Evolutionary conservation across 2,113 vertebrate genomes (phyloP).

Genomic region (Nesoenas mayeri): DNA sequence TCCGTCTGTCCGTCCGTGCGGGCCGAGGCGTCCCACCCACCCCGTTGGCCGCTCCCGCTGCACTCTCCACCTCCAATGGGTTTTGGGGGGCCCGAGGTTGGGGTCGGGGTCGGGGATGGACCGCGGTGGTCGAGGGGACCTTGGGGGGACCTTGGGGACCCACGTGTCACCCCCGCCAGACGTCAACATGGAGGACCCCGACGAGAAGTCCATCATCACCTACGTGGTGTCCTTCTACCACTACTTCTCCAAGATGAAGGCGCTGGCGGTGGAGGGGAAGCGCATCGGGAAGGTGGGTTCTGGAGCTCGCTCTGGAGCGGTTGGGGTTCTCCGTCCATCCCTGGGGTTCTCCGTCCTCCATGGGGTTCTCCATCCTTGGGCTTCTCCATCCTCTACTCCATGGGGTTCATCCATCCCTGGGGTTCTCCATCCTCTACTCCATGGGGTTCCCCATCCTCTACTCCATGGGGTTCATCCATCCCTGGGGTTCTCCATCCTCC

Average conservation of each 20-base stretch:
- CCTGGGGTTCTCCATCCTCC: too few relatives aligned
- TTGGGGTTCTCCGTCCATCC: not conserved
- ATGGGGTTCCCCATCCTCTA: too few relatives aligned
- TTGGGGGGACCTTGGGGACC: fast-evolving
- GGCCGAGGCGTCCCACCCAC: not conserved
- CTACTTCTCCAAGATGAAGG: slow-evolving; percentile 99
- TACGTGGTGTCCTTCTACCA: slow-evolving; percentile 97
- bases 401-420: too few relatives aligned
- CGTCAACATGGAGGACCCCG: slow-evolving; percentile 93
- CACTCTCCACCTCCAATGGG: not conserved
- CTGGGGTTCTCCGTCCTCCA: not conserved
- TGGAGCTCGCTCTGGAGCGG: not conserved
- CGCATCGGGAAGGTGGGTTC: slow-evolving; percentile 89
- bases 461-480: too few relatives aligned
- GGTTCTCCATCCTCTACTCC: too few relatives aligned
- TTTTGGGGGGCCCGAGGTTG: fast-evolving
- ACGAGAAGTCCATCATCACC: slow-evolving; percentile 97
- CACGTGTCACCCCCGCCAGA: slow-evolving; percentile 60
- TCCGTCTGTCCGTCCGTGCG: fast-evolving
- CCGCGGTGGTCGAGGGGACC: fast-evolving
- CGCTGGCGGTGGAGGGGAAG: slow-evolving; percentile 94
- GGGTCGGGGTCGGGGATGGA: not conserved
- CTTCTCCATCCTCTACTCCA: too few relatives aligned
- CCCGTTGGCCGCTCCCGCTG: not conserved
- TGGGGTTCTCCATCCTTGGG: too few relatives aligned